A percentile compares a stretch with the other conserved stretches of the same genome.
These are phyloP conservation scores for Drosophila simulans DNA, from an alignment of 1,140 invertebrate genomes.

Conservation along the genomic window DNA sequence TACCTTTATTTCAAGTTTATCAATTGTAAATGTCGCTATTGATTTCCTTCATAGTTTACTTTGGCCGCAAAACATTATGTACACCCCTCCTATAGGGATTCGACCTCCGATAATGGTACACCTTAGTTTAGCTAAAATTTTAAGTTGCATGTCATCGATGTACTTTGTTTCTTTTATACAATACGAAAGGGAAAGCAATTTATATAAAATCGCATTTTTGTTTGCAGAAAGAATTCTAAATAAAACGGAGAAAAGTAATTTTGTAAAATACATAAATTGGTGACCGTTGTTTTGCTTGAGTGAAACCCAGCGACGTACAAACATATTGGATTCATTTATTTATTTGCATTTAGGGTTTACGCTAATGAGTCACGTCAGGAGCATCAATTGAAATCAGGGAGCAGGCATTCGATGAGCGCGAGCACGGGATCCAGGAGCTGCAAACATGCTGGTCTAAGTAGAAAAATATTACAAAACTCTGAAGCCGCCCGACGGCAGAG, in stretches of 20 bases:
- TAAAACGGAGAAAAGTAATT: constrained; percentile 48
- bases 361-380: constrained; percentile 60
- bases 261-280: constrained; percentile 32
- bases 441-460: constrained; percentile 60
- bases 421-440: constrained; percentile 37
- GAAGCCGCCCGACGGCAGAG: constrained; percentile 17
- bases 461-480: constrained; percentile 73
- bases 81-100: background rate
- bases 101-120: constrained; percentile 20
- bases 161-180: constrained; percentile 60
- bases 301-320: constrained; percentile 40
- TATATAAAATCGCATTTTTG: constrained; percentile 45
- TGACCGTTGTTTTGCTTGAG: background rate
- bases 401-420: constrained; percentile 6
- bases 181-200: constrained; percentile 38
- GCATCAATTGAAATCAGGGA: constrained; percentile 43
- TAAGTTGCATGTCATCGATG: constrained; percentile 63
- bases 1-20: constrained; percentile 55
- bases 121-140: constrained; percentile 52
- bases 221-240: constrained; percentile 37
- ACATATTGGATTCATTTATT: constrained; percentile 76
- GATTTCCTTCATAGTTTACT: constrained; percentile 39
- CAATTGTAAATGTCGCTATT: constrained; percentile 41
- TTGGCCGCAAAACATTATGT: constrained; percentile 20
- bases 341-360: constrained; percentile 54